phyloP scores from a whole-genome alignment of 2,888 invertebrate species.

The Heliconius cydno region DNA sequence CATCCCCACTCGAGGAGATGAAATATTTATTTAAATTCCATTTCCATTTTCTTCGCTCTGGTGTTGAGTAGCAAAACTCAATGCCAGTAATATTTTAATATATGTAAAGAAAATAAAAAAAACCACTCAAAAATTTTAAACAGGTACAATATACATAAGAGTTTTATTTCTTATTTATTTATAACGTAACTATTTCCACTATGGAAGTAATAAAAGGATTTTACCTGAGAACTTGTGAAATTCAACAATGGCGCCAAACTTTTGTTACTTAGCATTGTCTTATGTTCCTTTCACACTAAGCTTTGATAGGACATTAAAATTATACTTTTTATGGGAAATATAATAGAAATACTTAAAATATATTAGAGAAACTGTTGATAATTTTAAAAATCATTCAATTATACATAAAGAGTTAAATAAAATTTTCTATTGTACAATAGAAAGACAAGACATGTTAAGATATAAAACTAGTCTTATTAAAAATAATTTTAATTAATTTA shows the following conservation, averaged over 20 bases:
- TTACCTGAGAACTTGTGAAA: constrained; percentile 45
- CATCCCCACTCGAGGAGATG: too few relatives aligned
- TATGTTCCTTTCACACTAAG: constrained; percentile 36
- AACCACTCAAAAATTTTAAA: neutral
- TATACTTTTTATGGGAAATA: neutral
- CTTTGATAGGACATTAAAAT: neutral
- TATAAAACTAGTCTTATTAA: too few relatives aligned
- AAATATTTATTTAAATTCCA: too few relatives aligned
- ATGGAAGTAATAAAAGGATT: constrained; percentile 42
- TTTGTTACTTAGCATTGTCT: constrained; percentile 49
- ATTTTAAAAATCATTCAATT: too few relatives aligned
- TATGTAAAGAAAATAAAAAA: neutral
- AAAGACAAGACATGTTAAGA: too few relatives aligned
- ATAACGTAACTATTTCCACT: constrained; percentile 37
- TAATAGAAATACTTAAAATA: neutral
- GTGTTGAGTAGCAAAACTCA: too few relatives aligned
- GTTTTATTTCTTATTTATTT: constrained; percentile 6
- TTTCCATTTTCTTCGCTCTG: too few relatives aligned
- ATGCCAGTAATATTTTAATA: too few relatives aligned
- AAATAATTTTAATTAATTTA: too few relatives aligned
- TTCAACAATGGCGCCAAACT: constrained; percentile 48
- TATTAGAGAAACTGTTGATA: too few relatives aligned
- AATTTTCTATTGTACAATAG: too few relatives aligned
- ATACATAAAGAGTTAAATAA: too few relatives aligned
- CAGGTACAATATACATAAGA: neutral